Evolutionary conservation across 2,113 vertebrate genomes (phyloP).

Genomic region (Ardeotis arabs): DNA sequence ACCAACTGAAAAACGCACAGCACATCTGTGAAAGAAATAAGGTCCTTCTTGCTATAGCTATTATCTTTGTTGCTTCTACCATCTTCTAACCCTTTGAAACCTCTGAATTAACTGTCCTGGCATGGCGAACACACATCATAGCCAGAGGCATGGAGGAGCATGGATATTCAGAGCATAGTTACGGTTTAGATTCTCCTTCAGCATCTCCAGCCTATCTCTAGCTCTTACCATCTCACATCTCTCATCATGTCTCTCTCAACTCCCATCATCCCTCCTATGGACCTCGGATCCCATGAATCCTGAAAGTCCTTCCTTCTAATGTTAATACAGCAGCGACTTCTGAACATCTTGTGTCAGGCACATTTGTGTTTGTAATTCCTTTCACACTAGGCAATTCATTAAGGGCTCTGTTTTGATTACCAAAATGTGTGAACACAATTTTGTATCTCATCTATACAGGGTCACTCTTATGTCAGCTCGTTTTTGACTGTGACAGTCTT

Average conservation of each 20-base stretch:
- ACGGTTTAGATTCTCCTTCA: not conserved
- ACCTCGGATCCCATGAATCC: not conserved
- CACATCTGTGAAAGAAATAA: not conserved
- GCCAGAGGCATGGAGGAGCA: not conserved
- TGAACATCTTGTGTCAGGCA: not conserved
- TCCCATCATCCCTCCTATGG: not conserved
- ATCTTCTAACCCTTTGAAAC: not conserved
- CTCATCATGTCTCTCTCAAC: not conserved
- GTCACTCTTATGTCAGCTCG: constrained; percentile 10
- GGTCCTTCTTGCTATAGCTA: not conserved
- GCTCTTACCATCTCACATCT: not conserved
- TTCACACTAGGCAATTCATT: constrained; percentile 47
- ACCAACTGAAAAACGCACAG: not conserved
- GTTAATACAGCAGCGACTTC: not conserved
- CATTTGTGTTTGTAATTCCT: constrained; percentile 43
- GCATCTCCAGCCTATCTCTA: not conserved
- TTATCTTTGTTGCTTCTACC: not conserved
- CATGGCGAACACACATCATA: not conserved
- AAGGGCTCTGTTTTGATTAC: constrained; percentile 55
- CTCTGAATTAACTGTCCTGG: not conserved
- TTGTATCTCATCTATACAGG: constrained; percentile 47
- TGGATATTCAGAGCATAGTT: not conserved
- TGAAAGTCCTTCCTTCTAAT: not conserved
- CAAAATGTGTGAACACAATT: constrained; percentile 55
- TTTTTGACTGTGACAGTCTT: constrained; percentile 37